Conservation (phyloP, 2,113 vertebrate genomes). For the Syngnathus typhle region DNA sequence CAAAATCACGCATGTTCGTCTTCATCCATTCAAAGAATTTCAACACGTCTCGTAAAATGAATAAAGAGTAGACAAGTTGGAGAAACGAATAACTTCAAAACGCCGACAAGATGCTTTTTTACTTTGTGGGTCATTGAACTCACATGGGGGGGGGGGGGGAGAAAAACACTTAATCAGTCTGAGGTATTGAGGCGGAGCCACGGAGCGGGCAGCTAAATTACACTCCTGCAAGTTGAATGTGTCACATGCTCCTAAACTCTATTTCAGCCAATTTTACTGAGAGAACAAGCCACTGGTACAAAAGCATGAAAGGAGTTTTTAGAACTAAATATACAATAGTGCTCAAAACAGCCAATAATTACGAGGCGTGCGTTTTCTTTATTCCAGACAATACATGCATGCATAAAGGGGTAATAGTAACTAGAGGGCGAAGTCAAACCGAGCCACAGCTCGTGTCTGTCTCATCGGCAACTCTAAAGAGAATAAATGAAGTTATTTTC, state of each 20-base stretch:
- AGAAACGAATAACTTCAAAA: constrained; percentile 3
- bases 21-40: too few species aligned
- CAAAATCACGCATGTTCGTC: too few species aligned
- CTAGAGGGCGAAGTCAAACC: neutral
- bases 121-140: constrained; percentile 28
- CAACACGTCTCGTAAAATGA: too few species aligned
- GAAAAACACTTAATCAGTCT: constrained; percentile 45
- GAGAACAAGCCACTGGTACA: constrained; percentile 6
- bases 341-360: neutral
- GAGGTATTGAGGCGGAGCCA: constrained; percentile 44
- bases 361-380: neutral
- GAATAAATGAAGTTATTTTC: neutral
- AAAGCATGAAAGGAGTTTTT: constrained; percentile 13
- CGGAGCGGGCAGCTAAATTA: constrained; percentile 42
- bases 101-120: constrained; percentile 19
- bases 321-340: constrained; percentile 12
- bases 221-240: constrained; percentile 46
- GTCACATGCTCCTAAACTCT: constrained; percentile 31
- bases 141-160: constrained; percentile 8
- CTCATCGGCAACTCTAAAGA: neutral
- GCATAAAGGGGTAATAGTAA: neutral
- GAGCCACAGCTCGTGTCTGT: constrained; percentile 1
- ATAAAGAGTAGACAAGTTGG: neutral
- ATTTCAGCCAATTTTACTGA: constrained; percentile 46
- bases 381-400: neutral